A percentile compares a stretch with the other conserved stretches of the same genome.
These are phyloP conservation scores for Tricholaema leucomelas DNA, from an alignment of 2,113 vertebrate species.

Conservation along the genomic window DNA sequence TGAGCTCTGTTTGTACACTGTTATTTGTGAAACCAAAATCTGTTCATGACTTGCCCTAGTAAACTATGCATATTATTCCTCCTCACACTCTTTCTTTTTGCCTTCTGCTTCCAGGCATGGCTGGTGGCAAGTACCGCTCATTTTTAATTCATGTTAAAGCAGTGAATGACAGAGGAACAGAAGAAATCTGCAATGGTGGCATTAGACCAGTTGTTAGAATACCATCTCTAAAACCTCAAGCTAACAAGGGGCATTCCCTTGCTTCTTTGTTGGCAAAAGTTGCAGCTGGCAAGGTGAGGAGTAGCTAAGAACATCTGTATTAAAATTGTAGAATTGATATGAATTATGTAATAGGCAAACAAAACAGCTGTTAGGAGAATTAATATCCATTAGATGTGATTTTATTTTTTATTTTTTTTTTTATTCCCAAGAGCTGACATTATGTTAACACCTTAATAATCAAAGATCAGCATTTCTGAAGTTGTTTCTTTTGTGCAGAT, in stretches of 20 bases:
- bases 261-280: conserved; percentile 94
- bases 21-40: not conserved
- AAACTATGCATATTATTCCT: not conserved
- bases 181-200: conserved; percentile 83
- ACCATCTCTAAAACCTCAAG: conserved; percentile 89
- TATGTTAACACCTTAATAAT: not conserved
- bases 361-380: not conserved
- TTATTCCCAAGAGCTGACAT: not conserved
- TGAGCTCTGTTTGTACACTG: not conserved
- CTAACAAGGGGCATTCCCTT: conserved; percentile 90
- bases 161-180: conserved; percentile 88
- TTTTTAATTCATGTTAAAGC: conserved; percentile 99
- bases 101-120: conserved; percentile 83
- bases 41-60: not conserved
- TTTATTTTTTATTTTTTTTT: no score
- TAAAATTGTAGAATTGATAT: not conserved
- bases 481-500: not conserved
- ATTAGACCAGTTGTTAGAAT: conserved; percentile 91
- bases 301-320: not conserved
- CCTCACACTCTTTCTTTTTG: fast-evolving
- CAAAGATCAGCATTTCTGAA: not conserved
- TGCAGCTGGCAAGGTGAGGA: conserved; percentile 93
- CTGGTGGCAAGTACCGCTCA: conserved; percentile 97
- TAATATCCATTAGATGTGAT: not conserved
- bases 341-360: not conserved